Conservation (phyloP, 2,888 invertebrate species). For the Stomorhina lunata region DNA sequence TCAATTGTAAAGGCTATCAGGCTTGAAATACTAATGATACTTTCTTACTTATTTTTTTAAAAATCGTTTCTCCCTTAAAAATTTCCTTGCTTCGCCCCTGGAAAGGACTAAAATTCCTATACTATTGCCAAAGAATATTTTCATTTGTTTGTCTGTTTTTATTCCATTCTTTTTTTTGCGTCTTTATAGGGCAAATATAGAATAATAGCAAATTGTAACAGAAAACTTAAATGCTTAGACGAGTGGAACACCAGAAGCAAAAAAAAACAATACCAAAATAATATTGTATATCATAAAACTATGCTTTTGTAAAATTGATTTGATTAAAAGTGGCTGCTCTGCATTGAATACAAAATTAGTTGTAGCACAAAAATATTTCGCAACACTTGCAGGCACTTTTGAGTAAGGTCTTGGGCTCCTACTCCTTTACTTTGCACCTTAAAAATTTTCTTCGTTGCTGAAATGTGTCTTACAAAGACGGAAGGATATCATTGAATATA, state of each 20-base stretch:
- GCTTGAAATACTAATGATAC: too few species aligned
- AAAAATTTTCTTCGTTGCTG: slow-evolving; percentile 22
- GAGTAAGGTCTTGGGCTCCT: background rate
- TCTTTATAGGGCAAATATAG: slow-evolving; percentile 52
- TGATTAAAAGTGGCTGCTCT: slow-evolving; percentile 69
- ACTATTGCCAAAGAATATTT: too few species aligned
- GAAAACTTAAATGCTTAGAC: slow-evolving; percentile 55
- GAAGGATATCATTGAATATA: slow-evolving; percentile 22
- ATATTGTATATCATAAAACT: slow-evolving; percentile 69
- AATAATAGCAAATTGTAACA: slow-evolving; percentile 61
- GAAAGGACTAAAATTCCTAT: too few species aligned
- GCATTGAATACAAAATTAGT: slow-evolving; percentile 69
- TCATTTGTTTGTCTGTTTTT: slow-evolving; percentile 21
- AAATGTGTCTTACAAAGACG: background rate
- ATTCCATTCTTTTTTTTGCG: background rate
- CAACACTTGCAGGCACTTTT: slow-evolving; percentile 45
- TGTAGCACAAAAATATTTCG: slow-evolving; percentile 22
- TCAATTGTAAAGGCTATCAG: too few species aligned
- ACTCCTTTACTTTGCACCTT: background rate
- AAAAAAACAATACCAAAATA: slow-evolving; percentile 35
- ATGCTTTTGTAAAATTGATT: slow-evolving; percentile 70
- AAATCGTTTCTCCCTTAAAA: too few species aligned
- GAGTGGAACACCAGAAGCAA: slow-evolving; percentile 6
- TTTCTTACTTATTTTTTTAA: too few species aligned
- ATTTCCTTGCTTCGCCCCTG: too few species aligned